A percentile compares a stretch with the other conserved stretches of the same genome.
Evolutionary conservation across 2,113 vertebrate genomes (phyloP).

Genomic region (Mastomys coucha): DNA sequence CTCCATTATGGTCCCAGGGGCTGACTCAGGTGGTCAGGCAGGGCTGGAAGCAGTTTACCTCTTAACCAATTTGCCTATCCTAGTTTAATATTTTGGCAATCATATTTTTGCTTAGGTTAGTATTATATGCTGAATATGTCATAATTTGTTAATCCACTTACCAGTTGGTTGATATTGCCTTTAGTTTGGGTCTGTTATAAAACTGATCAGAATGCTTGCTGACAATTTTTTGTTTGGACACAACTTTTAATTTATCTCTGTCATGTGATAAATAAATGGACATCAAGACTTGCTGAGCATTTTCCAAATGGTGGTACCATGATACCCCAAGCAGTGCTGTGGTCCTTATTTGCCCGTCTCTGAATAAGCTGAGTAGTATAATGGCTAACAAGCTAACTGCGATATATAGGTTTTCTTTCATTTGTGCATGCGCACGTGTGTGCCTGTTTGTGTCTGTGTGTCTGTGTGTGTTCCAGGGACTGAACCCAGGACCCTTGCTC

Average conservation of each 20-base stretch:
- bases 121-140: not conserved
- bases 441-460: not conserved
- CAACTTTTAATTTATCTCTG: not conserved
- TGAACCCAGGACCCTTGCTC: not conserved
- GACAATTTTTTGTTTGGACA: not conserved
- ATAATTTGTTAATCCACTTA: slow-evolving; percentile 36
- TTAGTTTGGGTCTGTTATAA: slow-evolving; percentile 14
- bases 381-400: not conserved
- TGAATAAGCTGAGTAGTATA: not conserved
- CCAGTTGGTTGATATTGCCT: not conserved
- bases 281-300: slow-evolving; percentile 8
- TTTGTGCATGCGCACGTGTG: not conserved
- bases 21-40: not conserved
- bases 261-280: not conserved
- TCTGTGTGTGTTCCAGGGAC: not conserved
- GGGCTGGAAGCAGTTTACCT: not conserved
- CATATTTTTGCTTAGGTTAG: not conserved
- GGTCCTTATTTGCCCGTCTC: not conserved
- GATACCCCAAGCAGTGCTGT: not conserved
- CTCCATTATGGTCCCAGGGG: not conserved
- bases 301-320: not conserved
- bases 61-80: not conserved
- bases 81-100: not conserved
- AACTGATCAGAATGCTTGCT: slow-evolving; percentile 30
- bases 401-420: not conserved